These are phyloP conservation scores for Athrips mouffetella DNA, from an alignment of 2,888 invertebrate species.

Conservation along the genomic window DNA sequence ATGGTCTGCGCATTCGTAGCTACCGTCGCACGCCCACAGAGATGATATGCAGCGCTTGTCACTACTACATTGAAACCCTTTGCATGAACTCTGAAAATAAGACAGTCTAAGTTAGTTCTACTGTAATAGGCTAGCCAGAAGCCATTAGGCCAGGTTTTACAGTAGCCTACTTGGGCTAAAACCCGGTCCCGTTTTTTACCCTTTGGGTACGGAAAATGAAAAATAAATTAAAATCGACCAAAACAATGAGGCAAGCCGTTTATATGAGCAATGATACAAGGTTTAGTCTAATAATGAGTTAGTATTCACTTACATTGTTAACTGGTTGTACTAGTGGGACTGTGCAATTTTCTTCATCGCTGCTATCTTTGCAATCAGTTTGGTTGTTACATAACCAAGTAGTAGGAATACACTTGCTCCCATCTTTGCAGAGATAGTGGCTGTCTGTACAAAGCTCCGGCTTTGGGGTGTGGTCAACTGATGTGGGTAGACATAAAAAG, in stretches of 20 bases:
- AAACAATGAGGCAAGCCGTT: background rate
- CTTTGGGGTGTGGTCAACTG: slow-evolving; percentile 42
- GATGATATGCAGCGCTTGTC: slow-evolving; percentile 81
- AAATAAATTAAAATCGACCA: no score
- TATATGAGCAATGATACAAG: background rate
- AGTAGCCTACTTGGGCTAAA: no score
- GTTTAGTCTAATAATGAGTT: background rate
- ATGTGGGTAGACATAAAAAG: background rate
- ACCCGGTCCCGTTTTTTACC: no score
- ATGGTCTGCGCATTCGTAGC: slow-evolving; percentile 84
- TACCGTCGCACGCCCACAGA: slow-evolving; percentile 83
- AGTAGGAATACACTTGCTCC: slow-evolving; percentile 82
- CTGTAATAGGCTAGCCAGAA: no score
- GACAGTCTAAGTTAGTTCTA: background rate
- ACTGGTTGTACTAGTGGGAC: slow-evolving; percentile 21
- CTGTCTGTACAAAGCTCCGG: slow-evolving; percentile 45
- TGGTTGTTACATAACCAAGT: slow-evolving; percentile 85
- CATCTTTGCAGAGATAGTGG: slow-evolving; percentile 79
- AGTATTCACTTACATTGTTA: slow-evolving; percentile 3
- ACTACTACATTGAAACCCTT: slow-evolving; percentile 80
- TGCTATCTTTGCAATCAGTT: slow-evolving; percentile 81
- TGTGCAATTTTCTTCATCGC: slow-evolving; percentile 77
- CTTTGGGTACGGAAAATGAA: no score
- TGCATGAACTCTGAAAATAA: slow-evolving; percentile 62
- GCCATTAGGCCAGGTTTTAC: no score